These are phyloP conservation scores for Poeciliopsis turrubarensis DNA, from an alignment of 2,113 vertebrate species.

Conservation along the genomic window DNA sequence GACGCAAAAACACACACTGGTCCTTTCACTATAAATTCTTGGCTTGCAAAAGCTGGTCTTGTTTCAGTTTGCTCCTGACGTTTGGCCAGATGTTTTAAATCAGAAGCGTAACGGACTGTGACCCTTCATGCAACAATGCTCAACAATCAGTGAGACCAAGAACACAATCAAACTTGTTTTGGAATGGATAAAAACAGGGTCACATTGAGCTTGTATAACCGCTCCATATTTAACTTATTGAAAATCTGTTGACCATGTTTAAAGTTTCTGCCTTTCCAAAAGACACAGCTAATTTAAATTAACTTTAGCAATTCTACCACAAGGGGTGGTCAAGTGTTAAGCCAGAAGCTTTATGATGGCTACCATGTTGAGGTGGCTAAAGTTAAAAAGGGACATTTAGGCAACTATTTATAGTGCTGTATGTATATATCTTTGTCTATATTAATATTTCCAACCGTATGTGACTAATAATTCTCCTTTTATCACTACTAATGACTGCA, in stretches of 20 bases:
- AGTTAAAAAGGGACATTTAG: not conserved
- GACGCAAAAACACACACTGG: conserved; percentile 55
- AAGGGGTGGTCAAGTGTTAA: not conserved
- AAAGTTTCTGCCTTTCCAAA: no score
- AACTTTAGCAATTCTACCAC: not conserved
- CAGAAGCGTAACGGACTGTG: conserved; percentile 2
- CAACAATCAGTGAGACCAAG: not conserved
- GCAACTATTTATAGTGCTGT: not conserved
- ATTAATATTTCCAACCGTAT: not conserved
- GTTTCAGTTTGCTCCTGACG: conserved; percentile 46
- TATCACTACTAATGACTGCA: no score
- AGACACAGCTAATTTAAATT: not conserved
- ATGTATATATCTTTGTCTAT: not conserved
- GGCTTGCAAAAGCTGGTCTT: conserved; percentile 39
- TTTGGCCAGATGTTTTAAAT: conserved; percentile 25
- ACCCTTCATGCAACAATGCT: conserved; percentile 51
- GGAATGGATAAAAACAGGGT: not conserved
- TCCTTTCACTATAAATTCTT: conserved; percentile 45
- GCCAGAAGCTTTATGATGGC: not conserved
- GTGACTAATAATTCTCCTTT: no score
- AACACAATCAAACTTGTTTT: not conserved
- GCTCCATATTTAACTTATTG: not conserved
- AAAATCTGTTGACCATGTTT: no score
- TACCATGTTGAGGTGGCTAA: not conserved
- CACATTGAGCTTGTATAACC: not conserved